A percentile compares a stretch with the other conserved stretches of the same genome.
Conservation (phyloP, 2,797 vertebrate species). For the Gymnothorax javanicus region DNA sequence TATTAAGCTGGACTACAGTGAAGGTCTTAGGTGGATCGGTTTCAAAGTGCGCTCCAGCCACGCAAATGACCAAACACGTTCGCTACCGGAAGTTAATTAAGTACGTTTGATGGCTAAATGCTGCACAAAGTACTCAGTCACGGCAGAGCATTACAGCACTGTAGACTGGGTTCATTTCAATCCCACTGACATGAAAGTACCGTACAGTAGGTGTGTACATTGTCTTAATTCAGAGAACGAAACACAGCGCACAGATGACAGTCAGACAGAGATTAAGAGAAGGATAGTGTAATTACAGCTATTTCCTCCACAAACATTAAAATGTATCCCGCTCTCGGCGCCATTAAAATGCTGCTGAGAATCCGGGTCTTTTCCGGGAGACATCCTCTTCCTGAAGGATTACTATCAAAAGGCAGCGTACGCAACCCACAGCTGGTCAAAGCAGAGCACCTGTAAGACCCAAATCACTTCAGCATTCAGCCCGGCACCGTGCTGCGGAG, state of each 20-base stretch:
- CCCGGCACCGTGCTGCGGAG: constrained; percentile 43
- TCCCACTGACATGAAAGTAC: background rate
- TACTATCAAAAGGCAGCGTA: constrained; percentile 21
- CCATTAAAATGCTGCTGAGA: constrained; percentile 27
- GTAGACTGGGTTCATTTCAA: background rate
- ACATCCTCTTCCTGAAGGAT: constrained; percentile 22
- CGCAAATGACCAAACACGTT: background rate
- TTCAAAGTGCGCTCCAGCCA: background rate
- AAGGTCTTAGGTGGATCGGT: background rate
- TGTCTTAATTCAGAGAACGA: background rate
- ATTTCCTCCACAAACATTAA: constrained; percentile 3
- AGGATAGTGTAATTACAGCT: constrained; percentile 4
- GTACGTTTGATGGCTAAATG: background rate
- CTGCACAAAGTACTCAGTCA: background rate
- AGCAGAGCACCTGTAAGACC: constrained; percentile 48
- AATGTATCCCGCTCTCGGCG: background rate
- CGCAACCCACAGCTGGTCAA: constrained; percentile 41
- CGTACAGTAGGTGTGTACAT: background rate
- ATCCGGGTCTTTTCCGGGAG: constrained; percentile 36
- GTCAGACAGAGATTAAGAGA: constrained; percentile 14
- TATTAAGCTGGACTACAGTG: background rate
- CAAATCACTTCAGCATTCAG: constrained; percentile 43
- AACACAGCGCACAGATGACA: background rate
- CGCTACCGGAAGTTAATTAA: constrained; percentile 2
- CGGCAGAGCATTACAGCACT: background rate